Conservation (phyloP, 2,888 invertebrate genomes). For the Cordilura impudica region DNA sequence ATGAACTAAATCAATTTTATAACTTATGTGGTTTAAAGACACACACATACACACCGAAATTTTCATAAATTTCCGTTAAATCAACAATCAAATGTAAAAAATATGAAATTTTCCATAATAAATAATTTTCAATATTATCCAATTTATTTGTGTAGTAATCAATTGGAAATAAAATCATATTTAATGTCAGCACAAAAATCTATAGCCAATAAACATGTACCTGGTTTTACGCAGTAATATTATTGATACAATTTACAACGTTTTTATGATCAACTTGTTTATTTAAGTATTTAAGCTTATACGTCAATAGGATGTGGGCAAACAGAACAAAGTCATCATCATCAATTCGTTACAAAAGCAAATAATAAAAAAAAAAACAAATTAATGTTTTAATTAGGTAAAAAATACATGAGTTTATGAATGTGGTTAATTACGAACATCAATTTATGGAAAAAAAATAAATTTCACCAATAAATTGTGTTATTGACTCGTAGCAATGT, state of each 20-base stretch:
- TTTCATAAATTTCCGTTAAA: too few relatives aligned
- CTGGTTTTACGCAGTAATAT: too few relatives aligned
- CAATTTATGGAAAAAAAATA: neutral
- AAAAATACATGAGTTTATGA: neutral
- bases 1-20: too few relatives aligned
- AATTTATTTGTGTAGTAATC: neutral
- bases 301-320: too few relatives aligned
- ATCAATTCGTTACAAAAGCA: neutral
- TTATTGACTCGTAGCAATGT: neutral
- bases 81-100: neutral
- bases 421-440: neutral
- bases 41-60: too few relatives aligned
- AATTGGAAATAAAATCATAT: neutral
- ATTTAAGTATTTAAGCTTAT: too few relatives aligned
- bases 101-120: too few relatives aligned
- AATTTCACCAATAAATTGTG: neutral
- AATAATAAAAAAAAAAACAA: neutral
- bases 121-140: neutral
- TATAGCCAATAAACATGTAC: too few relatives aligned
- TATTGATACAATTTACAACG: too few relatives aligned
- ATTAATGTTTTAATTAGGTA: neutral
- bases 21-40: too few relatives aligned
- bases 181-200: neutral
- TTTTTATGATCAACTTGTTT: too few relatives aligned
- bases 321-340: neutral